These are phyloP conservation scores for Microctonus hyperodae DNA, from an alignment of 2,888 invertebrate genomes.

Conservation along the genomic window DNA sequence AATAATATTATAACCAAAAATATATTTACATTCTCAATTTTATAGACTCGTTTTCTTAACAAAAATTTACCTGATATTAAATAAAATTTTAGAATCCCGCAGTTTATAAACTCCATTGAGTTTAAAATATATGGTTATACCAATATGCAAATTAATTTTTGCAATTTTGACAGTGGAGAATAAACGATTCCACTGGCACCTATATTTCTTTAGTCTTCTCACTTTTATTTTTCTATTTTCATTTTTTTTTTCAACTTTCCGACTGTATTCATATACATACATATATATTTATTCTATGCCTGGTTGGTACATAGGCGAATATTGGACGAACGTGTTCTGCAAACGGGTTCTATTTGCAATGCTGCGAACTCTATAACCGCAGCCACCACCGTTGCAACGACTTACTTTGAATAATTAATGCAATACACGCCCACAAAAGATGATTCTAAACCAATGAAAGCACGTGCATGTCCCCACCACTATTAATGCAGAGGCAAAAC, in stretches of 20 bases:
- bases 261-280: too few relatives aligned
- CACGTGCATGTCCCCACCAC: constrained; percentile 41
- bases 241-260: too few relatives aligned
- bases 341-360: constrained; percentile 62
- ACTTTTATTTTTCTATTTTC: neutral
- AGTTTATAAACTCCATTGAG: neutral
- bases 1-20: too few relatives aligned
- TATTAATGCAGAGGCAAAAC: constrained; percentile 44
- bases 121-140: neutral
- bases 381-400: constrained; percentile 58
- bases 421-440: constrained; percentile 52
- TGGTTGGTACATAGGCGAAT: constrained; percentile 33
- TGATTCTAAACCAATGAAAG: constrained; percentile 49
- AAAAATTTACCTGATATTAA: neutral
- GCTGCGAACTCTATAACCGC: constrained; percentile 61
- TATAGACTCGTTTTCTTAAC: too few relatives aligned
- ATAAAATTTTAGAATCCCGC: neutral
- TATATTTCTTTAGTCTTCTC: neutral
- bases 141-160: neutral
- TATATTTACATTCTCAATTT: too few relatives aligned
- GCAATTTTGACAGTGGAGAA: neutral
- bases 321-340: constrained; percentile 54
- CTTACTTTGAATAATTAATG: constrained; percentile 63
- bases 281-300: neutral
- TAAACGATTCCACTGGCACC: neutral